These are phyloP conservation scores for Chymomyza procnemis DNA, from an alignment of 2,888 invertebrate species.

Conservation along the genomic window DNA sequence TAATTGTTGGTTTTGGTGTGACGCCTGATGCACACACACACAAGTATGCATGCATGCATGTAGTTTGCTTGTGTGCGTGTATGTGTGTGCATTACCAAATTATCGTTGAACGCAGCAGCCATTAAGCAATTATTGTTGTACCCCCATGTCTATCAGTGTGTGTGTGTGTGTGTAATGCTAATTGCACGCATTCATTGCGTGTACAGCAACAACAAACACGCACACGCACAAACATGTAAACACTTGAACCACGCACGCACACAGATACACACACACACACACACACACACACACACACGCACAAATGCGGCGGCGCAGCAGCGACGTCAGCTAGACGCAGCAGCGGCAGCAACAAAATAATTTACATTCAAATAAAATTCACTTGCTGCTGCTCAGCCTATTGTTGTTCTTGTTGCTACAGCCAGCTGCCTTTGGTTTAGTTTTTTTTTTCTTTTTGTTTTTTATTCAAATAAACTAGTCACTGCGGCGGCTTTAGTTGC, in stretches of 20 bases:
- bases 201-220: constrained; percentile 11
- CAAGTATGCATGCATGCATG: constrained; percentile 54
- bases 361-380: constrained; percentile 33
- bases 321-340: constrained; percentile 41
- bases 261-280: constrained; percentile 9
- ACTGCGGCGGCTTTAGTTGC: constrained; percentile 49
- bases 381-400: constrained; percentile 48
- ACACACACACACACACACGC: constrained; percentile 22
- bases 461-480: constrained; percentile 64
- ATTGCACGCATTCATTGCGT: constrained; percentile 60
- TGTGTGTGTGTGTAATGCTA: constrained; percentile 48
- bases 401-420: constrained; percentile 25
- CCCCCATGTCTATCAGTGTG: constrained; percentile 30
- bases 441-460: constrained; percentile 43
- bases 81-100: constrained; percentile 17
- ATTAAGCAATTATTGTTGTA: constrained; percentile 38
- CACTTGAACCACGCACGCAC: constrained; percentile 19
- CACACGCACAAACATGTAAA: constrained; percentile 18
- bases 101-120: constrained; percentile 26
- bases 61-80: too few relatives aligned
- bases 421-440: constrained; percentile 28
- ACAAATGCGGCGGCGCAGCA: constrained; percentile 33
- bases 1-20: constrained; percentile 42
- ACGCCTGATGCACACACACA: constrained; percentile 44
- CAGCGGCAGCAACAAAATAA: constrained; percentile 20